Percentiles rank a stretch among this genome's conserved stretches.
phyloP scores from a whole-genome alignment of 2,888 invertebrate genomes.

The Euproctis similis region DNA sequence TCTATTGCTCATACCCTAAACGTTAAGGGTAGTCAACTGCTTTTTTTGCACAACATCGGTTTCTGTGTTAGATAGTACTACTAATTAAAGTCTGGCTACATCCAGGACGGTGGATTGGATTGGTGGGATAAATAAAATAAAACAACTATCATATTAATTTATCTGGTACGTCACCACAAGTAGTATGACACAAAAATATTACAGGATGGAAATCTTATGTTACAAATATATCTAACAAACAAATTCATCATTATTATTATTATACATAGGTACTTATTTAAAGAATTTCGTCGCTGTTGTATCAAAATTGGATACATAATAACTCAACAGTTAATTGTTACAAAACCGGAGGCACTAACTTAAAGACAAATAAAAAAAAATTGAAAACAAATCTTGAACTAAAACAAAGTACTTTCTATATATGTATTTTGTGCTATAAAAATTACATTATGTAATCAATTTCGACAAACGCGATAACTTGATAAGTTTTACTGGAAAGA shows the following conservation, averaged over 20 bases:
- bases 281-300: constrained; percentile 5
- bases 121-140: constrained; percentile 17
- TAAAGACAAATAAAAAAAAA: no score
- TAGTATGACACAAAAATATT: constrained; percentile 67
- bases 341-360: no score
- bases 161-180: constrained; percentile 64
- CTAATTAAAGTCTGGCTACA: no score
- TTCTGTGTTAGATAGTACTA: no score
- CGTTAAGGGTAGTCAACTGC: no score
- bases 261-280: constrained; percentile 11
- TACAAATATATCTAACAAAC: constrained; percentile 42
- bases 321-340: no score
- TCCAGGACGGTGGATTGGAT: no score
- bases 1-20: no score
- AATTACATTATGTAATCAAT: constrained; percentile 9
- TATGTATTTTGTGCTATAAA: no score
- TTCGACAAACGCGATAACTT: constrained; percentile 11
- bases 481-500: constrained; percentile 35
- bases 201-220: constrained; percentile 56
- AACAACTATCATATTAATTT: constrained; percentile 32
- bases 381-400: no score
- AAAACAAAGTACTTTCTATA: no score
- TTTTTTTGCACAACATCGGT: no score
- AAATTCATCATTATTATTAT: constrained; percentile 35
- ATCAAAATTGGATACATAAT: constrained; percentile 17